Evolutionary conservation across 2,888 invertebrate genomes (phyloP), one percentile per base, ranked within the genome.

Genomic region (Allophyes oxyacanthae): DNA sequence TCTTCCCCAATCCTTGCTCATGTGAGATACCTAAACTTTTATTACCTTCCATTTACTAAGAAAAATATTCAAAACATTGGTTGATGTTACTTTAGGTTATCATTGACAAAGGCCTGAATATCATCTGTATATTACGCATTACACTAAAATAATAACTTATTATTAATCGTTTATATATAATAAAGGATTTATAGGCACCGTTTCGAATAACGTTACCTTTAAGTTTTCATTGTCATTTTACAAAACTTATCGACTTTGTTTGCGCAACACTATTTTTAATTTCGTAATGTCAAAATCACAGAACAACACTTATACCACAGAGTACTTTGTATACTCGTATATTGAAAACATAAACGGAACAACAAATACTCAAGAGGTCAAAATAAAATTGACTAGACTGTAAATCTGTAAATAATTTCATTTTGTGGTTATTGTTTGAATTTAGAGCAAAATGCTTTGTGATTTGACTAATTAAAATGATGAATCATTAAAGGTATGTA

Each of bases 1-100:
- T 84, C 82, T 86, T 84, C 77, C 78, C 79, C 81, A 85, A 83
- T 85, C 79, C 80, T 78, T 78, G 83, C 77, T 73, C 69, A 75
- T 77, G 55, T 59, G 32, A 61, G 46, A 72, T 77, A 62, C 58
- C 64, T 70, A 64, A 70, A 75, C 59, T 55, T 69, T 49, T 59
- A 52, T 62, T 65, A 51, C 37, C 43, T 48, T 63, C 46, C 45
- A 38, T 51, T 57, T 63, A 41, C 25, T 38, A 59, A 56, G 38
- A 34, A 65, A 48, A 41, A 63, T 59, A 42, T 63, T 57, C 13
- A 52, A 60, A 70, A 56, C 43, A 45, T 51, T 36, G 6, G 34
- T 67, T 6, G 28, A 28, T 8, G n/a, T 70, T 41, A 51, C 58
- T 61, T 63, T 60, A 64, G 62, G 57, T 65, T 75, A 68, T 53